Conservation (phyloP, 2,888 invertebrate genomes). For the Abrostola tripartita region DNA sequence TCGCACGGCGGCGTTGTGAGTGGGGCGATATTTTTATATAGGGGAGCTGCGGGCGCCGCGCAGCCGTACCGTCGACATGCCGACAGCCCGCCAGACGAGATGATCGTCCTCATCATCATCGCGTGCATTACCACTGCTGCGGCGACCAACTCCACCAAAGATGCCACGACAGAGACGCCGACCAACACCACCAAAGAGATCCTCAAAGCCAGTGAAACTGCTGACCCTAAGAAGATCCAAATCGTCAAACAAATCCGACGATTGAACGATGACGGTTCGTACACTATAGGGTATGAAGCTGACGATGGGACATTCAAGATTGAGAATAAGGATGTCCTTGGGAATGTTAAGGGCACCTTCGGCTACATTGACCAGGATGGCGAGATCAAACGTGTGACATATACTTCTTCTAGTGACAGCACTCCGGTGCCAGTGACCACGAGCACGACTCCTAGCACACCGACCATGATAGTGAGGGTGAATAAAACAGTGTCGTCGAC, state of each 20-base stretch:
- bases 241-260: constrained; percentile 94
- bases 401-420: constrained; percentile 87
- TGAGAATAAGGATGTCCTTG: constrained; percentile 93
- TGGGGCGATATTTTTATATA: constrained; percentile 87
- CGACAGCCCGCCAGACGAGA: constrained; percentile 78
- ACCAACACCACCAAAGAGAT: constrained; percentile 86
- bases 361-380: constrained; percentile 94
- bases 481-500: constrained; percentile 86
- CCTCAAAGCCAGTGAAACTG: constrained; percentile 89
- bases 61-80: constrained; percentile 84
- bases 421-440: constrained; percentile 79
- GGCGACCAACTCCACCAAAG: constrained; percentile 66
- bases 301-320: constrained; percentile 96
- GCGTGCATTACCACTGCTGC: constrained; percentile 72
- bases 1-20: constrained; percentile 81
- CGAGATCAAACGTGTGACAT: constrained; percentile 93
- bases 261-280: constrained; percentile 94
- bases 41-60: constrained; percentile 76
- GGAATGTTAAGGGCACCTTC: constrained; percentile 94
- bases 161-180: constrained; percentile 67
- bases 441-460: constrained; percentile 73
- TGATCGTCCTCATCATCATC: constrained; percentile 78
- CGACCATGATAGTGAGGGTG: constrained; percentile 84
- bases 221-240: constrained; percentile 91
- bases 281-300: constrained; percentile 95